Conservation (phyloP, 2,888 invertebrate genomes). For the Pseudeuparius sepicola region DNA sequence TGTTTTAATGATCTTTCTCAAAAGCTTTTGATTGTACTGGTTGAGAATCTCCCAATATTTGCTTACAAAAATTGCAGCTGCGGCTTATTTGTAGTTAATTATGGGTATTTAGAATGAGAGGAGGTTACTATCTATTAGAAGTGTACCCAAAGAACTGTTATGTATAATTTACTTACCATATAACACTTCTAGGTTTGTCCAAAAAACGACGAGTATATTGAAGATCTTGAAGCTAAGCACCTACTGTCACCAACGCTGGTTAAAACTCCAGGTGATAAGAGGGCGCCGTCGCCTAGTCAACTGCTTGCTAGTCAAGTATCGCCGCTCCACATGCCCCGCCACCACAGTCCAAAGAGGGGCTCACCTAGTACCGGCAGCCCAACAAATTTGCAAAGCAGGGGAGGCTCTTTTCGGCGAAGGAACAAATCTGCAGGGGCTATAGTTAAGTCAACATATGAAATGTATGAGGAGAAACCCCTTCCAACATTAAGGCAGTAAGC, state of each 20-base stretch:
- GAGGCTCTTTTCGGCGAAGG: slow-evolving; percentile 50
- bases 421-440: slow-evolving; percentile 56
- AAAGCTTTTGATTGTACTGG: too few relatives aligned
- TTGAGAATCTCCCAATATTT: too few relatives aligned
- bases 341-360: slow-evolving; percentile 42
- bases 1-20: too few relatives aligned
- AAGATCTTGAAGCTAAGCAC: slow-evolving; percentile 40
- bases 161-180: too few relatives aligned
- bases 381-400: slow-evolving; percentile 39
- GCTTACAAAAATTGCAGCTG: too few relatives aligned
- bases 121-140: too few relatives aligned
- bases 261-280: slow-evolving; percentile 37
- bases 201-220: slow-evolving; percentile 52
- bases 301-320: slow-evolving; percentile 42
- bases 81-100: too few relatives aligned
- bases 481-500: slow-evolving; percentile 78
- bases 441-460: slow-evolving; percentile 62
- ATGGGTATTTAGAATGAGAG: too few relatives aligned
- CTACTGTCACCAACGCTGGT: slow-evolving; percentile 33
- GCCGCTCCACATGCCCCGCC: slow-evolving; percentile 40
- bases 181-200: slow-evolving; percentile 44
- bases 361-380: slow-evolving; percentile 43
- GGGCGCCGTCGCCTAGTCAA: slow-evolving; percentile 39
- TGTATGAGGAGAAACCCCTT: slow-evolving; percentile 76
- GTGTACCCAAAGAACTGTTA: too few relatives aligned